Base-by-base conservation (phyloP, 2,113 vertebrate genomes). In the Orientallactaga bullata region DNA sequence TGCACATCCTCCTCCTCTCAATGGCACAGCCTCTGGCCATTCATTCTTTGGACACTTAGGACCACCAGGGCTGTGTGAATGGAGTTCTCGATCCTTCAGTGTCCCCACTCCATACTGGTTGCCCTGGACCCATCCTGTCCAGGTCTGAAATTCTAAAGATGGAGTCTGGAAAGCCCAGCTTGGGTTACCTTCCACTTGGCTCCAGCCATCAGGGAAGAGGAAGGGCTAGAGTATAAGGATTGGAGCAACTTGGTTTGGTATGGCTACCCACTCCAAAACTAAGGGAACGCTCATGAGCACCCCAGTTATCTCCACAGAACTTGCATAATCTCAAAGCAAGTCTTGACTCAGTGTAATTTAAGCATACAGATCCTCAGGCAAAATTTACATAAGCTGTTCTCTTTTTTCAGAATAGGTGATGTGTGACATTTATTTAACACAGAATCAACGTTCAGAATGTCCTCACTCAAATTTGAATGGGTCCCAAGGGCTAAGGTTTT, bases 391-490 rank as follows among this genome's bases (percentile, higher is more conserved):
- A 85, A 82, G 32, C 66, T 42, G 21, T 71, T 82, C 55, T 58
- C 6, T 58, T 69, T 94, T 78, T 88, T 61, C 63, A 32, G 76
- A 90, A 30, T 28, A 96, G 32, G 24, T 20, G 11, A 66, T 20
- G 4, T 89, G 28, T 88, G 93, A 77, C 83, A 83, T 85, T 92
- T 95, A 88, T 73, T 90, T 92, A 90, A 82, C 74, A 61, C 42
- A 68, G 79, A 93, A 30, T 85, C 55, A 83, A 74, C 39, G 55
- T 69, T 94, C 89, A 55, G 23, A 18, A 24, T 68, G 37, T 63
- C 94, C 79, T 71, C 65, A 20, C 61, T 81, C 51, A 58, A n/a
- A 90, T 39, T n/a, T 61, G 79, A 94, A 65, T 93, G 69, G 12
- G 74, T 93, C 91, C 88, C 79, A 85, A 79, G 61, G 18, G 60